phyloP scores from a whole-genome alignment of 2,888 invertebrate species.

The Sisyra terminalis region DNA sequence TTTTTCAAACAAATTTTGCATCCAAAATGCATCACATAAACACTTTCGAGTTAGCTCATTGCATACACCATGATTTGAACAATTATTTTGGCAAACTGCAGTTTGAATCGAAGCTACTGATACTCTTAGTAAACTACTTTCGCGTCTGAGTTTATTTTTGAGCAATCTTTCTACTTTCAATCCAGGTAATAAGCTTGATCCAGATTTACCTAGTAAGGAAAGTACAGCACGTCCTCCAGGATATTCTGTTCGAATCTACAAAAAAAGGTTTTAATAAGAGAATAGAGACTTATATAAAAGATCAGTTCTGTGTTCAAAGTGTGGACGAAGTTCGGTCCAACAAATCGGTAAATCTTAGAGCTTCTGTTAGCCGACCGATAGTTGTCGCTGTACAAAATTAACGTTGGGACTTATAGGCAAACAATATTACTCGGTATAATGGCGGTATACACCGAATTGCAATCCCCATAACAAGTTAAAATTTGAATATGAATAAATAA shows the following conservation, averaged over 20 bases:
- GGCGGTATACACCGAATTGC: too few species aligned
- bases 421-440: too few species aligned
- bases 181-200: constrained; percentile 26
- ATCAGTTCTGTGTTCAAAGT: too few species aligned
- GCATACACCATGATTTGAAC: constrained; percentile 84
- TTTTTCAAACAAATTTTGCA: constrained; percentile 63
- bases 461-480: too few species aligned
- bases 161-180: constrained; percentile 47
- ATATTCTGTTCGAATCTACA: constrained; percentile 5
- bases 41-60: constrained; percentile 69
- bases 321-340: too few species aligned
- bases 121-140: constrained; percentile 51
- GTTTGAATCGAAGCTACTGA: constrained; percentile 68
- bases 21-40: constrained; percentile 92
- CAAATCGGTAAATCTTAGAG: too few species aligned
- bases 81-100: constrained; percentile 77
- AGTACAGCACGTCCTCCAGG: constrained; percentile 24
- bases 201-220: constrained; percentile 18
- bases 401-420: too few species aligned
- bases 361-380: too few species aligned
- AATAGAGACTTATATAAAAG: too few species aligned
- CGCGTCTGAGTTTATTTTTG: constrained; percentile 48
- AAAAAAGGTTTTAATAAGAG: too few species aligned
- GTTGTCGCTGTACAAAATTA: too few species aligned
- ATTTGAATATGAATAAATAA: too few species aligned